Percentiles rank a stretch among this genome's conserved stretches.
These are phyloP conservation scores for Furnarius figulus DNA, from an alignment of 2,113 vertebrate genomes.

Conservation along the genomic window DNA sequence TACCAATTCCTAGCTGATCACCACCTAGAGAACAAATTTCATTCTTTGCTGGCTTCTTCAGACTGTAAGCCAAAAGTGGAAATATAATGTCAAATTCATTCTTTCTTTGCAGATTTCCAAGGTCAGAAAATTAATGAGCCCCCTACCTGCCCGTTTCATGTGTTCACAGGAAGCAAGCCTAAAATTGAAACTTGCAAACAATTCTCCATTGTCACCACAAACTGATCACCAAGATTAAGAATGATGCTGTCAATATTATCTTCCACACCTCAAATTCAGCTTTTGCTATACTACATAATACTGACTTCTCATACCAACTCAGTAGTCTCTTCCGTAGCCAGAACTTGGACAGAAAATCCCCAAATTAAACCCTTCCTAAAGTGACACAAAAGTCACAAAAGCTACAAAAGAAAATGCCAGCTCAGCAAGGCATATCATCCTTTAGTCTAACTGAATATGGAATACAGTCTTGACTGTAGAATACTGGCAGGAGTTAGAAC, in stretches of 20 bases:
- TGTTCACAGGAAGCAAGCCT: not conserved
- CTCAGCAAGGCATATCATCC: not conserved
- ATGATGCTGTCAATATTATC: not conserved
- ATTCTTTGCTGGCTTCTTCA: not conserved
- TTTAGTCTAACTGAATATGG: not conserved
- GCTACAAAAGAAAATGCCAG: not conserved
- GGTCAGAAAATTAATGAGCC: not conserved
- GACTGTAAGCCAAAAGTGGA: not conserved
- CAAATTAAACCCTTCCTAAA: not conserved
- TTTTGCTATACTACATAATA: not conserved
- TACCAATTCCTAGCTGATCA: not conserved
- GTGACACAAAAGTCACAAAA: not conserved
- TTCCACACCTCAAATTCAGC: not conserved
- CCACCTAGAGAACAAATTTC: not conserved
- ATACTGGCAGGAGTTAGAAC: not conserved
- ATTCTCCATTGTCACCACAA: not conserved
- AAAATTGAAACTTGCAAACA: not conserved
- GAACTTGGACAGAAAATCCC: not conserved
- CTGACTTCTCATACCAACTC: not conserved
- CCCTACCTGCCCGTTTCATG: accelerated
- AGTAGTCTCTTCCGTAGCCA: not conserved
- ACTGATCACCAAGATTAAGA: not conserved
- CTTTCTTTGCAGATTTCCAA: not conserved
- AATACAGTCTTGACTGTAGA: not conserved
- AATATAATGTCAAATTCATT: not conserved